Evolutionary conservation across 2,113 vertebrate genomes (phyloP), one percentile per base, ranked within the genome.

Genomic region (Raja brachyura): DNA sequence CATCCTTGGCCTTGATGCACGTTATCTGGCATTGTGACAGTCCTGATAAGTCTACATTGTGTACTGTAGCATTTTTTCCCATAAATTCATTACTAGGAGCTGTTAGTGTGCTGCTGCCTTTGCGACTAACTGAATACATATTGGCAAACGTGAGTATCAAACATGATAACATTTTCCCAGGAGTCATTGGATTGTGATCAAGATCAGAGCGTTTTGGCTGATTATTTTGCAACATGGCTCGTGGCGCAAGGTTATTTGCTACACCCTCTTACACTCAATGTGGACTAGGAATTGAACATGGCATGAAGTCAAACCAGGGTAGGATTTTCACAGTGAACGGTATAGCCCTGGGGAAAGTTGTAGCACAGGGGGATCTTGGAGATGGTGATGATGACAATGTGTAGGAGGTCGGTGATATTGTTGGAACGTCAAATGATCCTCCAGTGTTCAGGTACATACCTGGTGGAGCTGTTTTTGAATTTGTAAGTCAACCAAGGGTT

Each of bases 31-130:
- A n/a, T 1, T 86, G 22, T 59, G 28, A n/a, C 56, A 63, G 59
- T 88, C 31, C 59, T 86, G 81, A 61, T 48, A 48, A 48, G 39
- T 48, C 39, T 48, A 48, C 83, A 63, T 88, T 85, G 59, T 5
- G n/a, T 88, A 31, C 83, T 61, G 54, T 25, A 22, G 56, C 56
- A 11, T 85, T 28, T 28, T 59, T 25, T 59, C 59, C 11, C 56
- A 61, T 28, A 28, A n/a, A 28, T 85, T 10, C 20, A 59, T 54
- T 83, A 25, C 54, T 25, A 59, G 28, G 81, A 0, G 20, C 59
- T 85, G 59, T 61, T 54, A 25, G 56, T 85, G 56, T 85, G 81
- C 81, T 85, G 81, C 81, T 85, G 81, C 81, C 9, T 28, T 85
- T 85, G 81, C 22, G 79, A 10, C 79, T 83, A 48, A 61, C 25